Evolutionary conservation across 2,888 invertebrate species (phyloP), one percentile per base, ranked within the genome.

Genomic region (Coenonympha arcania): DNA sequence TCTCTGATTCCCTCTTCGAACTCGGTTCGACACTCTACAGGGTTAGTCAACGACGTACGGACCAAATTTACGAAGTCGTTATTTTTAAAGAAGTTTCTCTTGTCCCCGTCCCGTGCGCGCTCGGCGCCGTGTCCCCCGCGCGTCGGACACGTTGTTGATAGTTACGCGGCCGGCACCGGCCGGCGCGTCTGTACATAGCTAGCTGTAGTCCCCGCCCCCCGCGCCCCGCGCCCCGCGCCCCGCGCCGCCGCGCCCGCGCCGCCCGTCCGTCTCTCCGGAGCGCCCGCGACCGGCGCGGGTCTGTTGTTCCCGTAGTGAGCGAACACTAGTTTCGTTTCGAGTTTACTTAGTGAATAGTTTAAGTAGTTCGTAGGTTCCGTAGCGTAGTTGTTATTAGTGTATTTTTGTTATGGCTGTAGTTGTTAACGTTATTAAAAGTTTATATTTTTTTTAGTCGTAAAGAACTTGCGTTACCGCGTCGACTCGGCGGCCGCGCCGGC

Each of bases 401-500:
- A 83, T 83, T 85, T 85, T 85, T 84, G 83, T 84, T 85, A 85
- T 84, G 83, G 82, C 84, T 80, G 84, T 84, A 85, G 85, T 76
- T 82, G 84, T 85, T 84, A 83, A 84, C 76, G 73, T 80, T 84
- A 81, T 82, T 71, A 82, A 82, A 80, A 78, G 83, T 84, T 83
- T 82, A 77, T 79, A 59, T 78, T 76, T 82, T 74, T 70, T 81
- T 83, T 77, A 76, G 76, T 81, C 79, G 40, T 73, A 75, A 70
- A 74, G 71, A 69, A 76, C 64, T 79, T 69, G 76, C 75, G 74
- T 70, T 65, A 69, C 60, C 54, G 45, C 44, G 40, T 52, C 51
- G 41, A 39, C 66, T n/a, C 74, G 75, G 73, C 73, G 73, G 74
- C 68, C 22, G 9, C 33, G 16, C 9, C 9, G 42, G 31, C 30